These are phyloP conservation scores for Archilochus colubris DNA, from an alignment of 2,113 vertebrate species.

Conservation along the genomic window DNA sequence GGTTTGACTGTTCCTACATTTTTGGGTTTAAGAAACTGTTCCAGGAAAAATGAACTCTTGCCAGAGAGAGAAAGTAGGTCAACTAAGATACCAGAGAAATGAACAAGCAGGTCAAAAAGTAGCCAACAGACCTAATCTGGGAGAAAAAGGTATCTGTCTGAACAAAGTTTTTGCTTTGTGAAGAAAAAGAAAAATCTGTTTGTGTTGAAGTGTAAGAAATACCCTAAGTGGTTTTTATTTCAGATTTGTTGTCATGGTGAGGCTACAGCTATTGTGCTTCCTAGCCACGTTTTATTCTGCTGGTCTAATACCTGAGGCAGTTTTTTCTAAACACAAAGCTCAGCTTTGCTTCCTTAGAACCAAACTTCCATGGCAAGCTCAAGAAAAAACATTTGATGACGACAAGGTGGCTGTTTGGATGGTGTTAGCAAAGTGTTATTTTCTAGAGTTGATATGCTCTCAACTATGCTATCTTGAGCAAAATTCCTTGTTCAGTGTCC, in stretches of 20 bases:
- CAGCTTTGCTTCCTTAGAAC: not conserved
- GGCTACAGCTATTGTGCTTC: not conserved
- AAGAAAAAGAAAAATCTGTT: not conserved
- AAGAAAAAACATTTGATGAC: not conserved
- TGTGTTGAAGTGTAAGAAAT: not conserved
- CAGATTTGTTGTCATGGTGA: not conserved
- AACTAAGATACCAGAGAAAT: not conserved
- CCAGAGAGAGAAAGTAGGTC: not conserved
- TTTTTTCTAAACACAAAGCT: not conserved
- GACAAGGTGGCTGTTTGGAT: not conserved
- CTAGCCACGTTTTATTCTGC: not conserved
- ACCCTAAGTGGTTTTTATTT: not conserved
- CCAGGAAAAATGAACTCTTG: not conserved
- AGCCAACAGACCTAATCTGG: not conserved
- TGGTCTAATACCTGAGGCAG: not conserved
- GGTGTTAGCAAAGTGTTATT: not conserved
- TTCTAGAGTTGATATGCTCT: not conserved
- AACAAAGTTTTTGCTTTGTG: not conserved
- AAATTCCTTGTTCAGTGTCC: not conserved
- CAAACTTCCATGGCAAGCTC: not conserved
- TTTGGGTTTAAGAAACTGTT: not conserved
- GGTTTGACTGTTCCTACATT: not conserved
- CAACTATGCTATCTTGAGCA: not conserved
- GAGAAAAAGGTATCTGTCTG: not conserved
- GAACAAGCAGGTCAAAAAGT: not conserved